phyloP scores from a whole-genome alignment of 2,888 invertebrate species.

The Drosophila sordidapex region DNA sequence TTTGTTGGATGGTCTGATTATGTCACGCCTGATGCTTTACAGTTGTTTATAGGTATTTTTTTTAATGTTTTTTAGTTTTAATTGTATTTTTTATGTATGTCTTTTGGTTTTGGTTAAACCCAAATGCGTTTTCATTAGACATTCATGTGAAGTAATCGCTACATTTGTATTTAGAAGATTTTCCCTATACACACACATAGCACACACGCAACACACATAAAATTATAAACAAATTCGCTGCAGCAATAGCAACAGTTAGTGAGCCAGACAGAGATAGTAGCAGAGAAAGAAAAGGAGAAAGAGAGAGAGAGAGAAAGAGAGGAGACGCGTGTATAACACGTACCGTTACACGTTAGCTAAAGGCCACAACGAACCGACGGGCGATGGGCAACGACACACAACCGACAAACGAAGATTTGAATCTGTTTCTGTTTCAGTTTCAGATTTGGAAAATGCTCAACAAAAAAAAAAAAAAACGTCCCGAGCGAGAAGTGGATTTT shows the following conservation, averaged over 20 bases:
- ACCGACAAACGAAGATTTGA: constrained; percentile 84
- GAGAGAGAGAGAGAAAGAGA: constrained; percentile 7
- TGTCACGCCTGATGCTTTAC: constrained; percentile 62
- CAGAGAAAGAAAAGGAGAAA: constrained; percentile 10
- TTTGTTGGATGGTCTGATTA: constrained; percentile 57
- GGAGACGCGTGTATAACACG: constrained; percentile 48
- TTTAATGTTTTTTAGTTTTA: constrained; percentile 9
- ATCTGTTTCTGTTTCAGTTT: constrained; percentile 81
- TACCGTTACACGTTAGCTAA: constrained; percentile 73
- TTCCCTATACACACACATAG: constrained; percentile 37
- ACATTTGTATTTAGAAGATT: constrained; percentile 26
- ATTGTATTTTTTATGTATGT: constrained; percentile 24
- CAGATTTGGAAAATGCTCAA: constrained; percentile 60
- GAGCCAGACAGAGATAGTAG: constrained; percentile 18
- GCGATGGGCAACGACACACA: constrained; percentile 71
- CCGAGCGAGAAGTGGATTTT: constrained; percentile 36
- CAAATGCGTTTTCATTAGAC: constrained; percentile 45
- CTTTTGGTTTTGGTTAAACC: constrained; percentile 4
- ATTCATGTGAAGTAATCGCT: constrained; percentile 43
- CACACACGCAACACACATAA: constrained; percentile 14
- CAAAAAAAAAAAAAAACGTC: constrained; percentile 31
- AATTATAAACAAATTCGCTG: constrained; percentile 76
- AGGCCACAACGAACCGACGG: constrained; percentile 38
- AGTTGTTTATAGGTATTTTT: constrained; percentile 43
- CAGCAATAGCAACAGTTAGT: constrained; percentile 32